Evolutionary conservation across 1,140 invertebrate genomes (phyloP).

Genomic region (Drosophila paulistorum): DNA sequence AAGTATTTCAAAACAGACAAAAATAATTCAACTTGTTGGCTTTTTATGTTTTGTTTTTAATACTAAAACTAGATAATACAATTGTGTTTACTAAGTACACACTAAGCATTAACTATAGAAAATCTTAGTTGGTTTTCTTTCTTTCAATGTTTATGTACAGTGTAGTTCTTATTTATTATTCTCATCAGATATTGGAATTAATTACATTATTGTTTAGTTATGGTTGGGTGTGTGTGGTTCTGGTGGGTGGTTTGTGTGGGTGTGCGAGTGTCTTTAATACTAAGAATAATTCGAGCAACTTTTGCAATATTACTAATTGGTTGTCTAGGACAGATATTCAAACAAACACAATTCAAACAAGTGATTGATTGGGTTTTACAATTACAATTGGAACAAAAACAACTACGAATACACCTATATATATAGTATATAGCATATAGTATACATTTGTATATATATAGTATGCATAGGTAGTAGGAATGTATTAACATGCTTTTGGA

Average conservation of each 20-base stretch:
- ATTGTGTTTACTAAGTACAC: not conserved
- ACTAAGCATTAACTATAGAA: not conserved
- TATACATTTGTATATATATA: not conserved
- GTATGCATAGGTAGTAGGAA: not conserved
- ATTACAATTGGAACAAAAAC: not conserved
- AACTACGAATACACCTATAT: conserved; percentile 6
- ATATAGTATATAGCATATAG: not conserved
- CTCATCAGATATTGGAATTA: not conserved
- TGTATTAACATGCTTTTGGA: conserved; percentile 9
- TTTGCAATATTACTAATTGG: conserved; percentile 37
- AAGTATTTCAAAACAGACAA: not conserved
- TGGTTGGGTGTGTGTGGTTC: not conserved
- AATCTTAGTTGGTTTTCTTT: not conserved
- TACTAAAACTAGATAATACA: not conserved
- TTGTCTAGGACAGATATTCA: conserved; percentile 7
- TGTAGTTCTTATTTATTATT: conserved; percentile 4
- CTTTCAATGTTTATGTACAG: conserved; percentile 2
- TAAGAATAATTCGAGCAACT: conserved; percentile 42
- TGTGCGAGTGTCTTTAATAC: not conserved
- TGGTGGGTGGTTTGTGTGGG: not conserved
- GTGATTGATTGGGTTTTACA: conserved; percentile 12
- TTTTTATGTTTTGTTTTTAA: not conserved
- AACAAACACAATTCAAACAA: conserved; percentile 73
- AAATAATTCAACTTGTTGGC: not conserved
- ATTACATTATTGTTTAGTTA: conserved; percentile 7